Conservation (phyloP, 2,113 vertebrate species). For the Scomber japonicus region DNA sequence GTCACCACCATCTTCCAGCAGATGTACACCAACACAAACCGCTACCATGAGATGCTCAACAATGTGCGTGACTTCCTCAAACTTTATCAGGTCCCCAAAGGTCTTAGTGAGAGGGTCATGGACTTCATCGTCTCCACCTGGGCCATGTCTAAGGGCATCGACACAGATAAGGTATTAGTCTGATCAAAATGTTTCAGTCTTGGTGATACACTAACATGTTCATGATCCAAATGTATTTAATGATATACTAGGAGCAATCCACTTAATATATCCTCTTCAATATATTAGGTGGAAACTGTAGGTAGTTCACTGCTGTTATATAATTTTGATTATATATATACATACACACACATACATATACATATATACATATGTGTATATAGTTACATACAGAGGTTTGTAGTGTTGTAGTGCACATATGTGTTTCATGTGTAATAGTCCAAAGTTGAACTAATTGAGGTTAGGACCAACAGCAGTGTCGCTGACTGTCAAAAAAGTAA, state of each 20-base stretch:
- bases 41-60: conserved; percentile 99
- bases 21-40: conserved; percentile 99
- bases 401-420: not conserved
- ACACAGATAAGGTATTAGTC: conserved; percentile 95
- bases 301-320: not conserved
- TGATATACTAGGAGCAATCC: too few species aligned
- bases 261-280: too few species aligned
- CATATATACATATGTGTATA: too few species aligned
- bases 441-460: conserved; percentile 4
- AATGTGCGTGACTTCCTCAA: conserved; percentile 98
- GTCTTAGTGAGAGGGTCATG: conserved; percentile 98
- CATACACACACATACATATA: too few species aligned
- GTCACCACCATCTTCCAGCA: conserved; percentile 99
- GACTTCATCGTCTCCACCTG: conserved; percentile 99
- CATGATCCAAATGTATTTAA: too few species aligned
- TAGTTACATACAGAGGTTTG: too few species aligned
- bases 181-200: too few species aligned
- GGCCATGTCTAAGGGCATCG: conserved; percentile 99
- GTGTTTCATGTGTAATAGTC: not conserved
- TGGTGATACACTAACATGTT: too few species aligned
- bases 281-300: not conserved
- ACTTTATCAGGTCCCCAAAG: conserved; percentile 98
- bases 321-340: too few species aligned
- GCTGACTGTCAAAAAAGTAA: not conserved
- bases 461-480: not conserved